Evolutionary conservation across 2,113 vertebrate genomes (phyloP).

Genomic region (Tinamus guttatus): DNA sequence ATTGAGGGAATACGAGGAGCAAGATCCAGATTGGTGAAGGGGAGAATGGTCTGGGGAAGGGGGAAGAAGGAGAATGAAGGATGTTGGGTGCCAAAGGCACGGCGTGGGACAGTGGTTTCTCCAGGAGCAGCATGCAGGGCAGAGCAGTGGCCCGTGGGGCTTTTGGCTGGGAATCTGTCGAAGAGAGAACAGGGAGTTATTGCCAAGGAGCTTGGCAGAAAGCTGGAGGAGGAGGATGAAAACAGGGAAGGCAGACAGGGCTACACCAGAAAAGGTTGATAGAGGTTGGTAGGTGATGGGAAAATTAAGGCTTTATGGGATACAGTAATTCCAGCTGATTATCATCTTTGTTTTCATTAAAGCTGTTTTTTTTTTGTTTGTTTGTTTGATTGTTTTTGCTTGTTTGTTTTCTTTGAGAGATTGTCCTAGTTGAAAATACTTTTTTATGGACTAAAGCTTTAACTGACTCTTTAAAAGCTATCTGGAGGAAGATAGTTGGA

Average conservation of each 20-base stretch:
- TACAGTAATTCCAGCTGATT: background rate
- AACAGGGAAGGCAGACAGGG: background rate
- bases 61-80: background rate
- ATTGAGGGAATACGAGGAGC: background rate
- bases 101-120: background rate
- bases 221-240: background rate
- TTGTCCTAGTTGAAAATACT: too few species aligned
- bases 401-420: background rate
- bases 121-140: background rate
- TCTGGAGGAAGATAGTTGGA: background rate
- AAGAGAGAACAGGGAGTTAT: background rate
- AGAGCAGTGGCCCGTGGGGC: background rate
- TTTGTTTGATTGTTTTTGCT: background rate
- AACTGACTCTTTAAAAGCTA: background rate
- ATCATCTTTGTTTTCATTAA: too few species aligned
- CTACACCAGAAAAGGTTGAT: background rate
- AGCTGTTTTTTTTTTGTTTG: background rate
- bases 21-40: background rate
- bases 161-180: background rate
- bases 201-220: background rate
- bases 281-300: background rate
- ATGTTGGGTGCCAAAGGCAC: rapidly evolving
- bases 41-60: background rate
- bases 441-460: background rate
- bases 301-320: background rate